Conservation (phyloP, 2,797 vertebrate genomes). For the Melanotaenia parkinsoni region DNA sequence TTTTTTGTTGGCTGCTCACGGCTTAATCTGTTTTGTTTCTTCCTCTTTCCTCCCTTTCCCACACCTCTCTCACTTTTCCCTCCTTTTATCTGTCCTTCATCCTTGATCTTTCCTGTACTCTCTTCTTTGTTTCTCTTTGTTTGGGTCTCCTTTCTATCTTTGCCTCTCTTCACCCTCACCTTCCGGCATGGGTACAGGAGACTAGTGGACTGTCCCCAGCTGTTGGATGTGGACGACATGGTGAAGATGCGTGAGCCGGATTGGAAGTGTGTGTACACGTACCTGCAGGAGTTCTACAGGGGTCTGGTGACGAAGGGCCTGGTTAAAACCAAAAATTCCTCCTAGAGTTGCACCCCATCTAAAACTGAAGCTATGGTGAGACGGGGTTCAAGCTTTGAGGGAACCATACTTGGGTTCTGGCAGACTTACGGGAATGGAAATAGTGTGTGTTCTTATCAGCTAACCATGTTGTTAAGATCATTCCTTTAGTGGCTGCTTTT, state of each 20-base stretch:
- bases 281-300: slow-evolving; percentile 99
- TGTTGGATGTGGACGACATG: slow-evolving; percentile 99
- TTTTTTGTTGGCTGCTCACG: slow-evolving; percentile 83
- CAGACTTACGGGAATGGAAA: slow-evolving; percentile 20
- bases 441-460: slow-evolving; percentile 22
- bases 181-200: slow-evolving; percentile 86
- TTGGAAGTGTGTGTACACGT: slow-evolving; percentile 99
- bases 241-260: slow-evolving; percentile 99
- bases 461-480: slow-evolving; percentile 9
- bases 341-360: slow-evolving; percentile 84
- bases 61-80: slow-evolving; percentile 53
- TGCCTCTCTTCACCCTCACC: slow-evolving; percentile 64
- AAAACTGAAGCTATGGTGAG: slow-evolving; percentile 90
- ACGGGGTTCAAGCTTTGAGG: slow-evolving; percentile 71
- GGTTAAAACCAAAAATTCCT: slow-evolving; percentile 99
- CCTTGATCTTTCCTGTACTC: slow-evolving; percentile 15
- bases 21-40: slow-evolving; percentile 57
- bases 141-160: slow-evolving; percentile 42
- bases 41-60: slow-evolving; percentile 31
- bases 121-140: slow-evolving; percentile 38
- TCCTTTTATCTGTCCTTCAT: slow-evolving; percentile 37
- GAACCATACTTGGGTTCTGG: slow-evolving; percentile 53
- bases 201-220: slow-evolving; percentile 97
- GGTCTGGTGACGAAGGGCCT: slow-evolving; percentile 99
- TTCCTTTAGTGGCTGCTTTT: slow-evolving; percentile 41